These are phyloP conservation scores for Nibea coibor DNA, from an alignment of 2,113 vertebrate genomes.

Conservation along the genomic window DNA sequence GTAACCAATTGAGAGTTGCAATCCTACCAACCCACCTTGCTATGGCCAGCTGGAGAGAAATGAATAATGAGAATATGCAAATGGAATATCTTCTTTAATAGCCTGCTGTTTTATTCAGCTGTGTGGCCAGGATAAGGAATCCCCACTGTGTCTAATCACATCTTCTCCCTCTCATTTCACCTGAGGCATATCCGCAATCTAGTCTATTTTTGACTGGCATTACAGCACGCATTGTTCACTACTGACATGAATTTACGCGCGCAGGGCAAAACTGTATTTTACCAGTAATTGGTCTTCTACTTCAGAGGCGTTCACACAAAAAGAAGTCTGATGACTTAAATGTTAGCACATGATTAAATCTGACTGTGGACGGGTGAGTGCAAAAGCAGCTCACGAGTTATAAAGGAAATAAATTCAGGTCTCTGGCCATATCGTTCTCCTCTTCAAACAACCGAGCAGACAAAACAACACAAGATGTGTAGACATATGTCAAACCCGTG, in stretches of 20 bases:
- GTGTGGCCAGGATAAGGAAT: constrained; percentile 69
- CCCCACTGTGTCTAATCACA: constrained; percentile 75
- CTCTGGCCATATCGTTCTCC: neutral
- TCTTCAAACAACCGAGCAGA: neutral
- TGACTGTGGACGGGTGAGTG: neutral
- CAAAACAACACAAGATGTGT: neutral
- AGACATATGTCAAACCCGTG: neutral
- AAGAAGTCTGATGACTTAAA: constrained; percentile 22
- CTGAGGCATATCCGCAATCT: constrained; percentile 59
- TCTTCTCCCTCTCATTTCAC: constrained; percentile 72
- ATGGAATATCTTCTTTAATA: constrained; percentile 70
- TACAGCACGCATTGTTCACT: constrained; percentile 34
- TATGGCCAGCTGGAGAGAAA: constrained; percentile 58
- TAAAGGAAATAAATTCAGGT: neutral
- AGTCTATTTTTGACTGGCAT: constrained; percentile 59
- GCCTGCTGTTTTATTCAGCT: constrained; percentile 76
- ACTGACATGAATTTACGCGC: constrained; percentile 1
- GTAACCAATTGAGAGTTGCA: constrained; percentile 55
- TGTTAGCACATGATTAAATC: constrained; percentile 16
- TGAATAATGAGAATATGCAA: constrained; percentile 64
- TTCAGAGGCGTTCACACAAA: neutral
- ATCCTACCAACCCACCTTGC: constrained; percentile 55
- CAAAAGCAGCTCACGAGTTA: neutral
- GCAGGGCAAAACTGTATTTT: neutral
- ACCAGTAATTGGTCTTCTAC: constrained; percentile 4